Percentiles rank a stretch among this genome's conserved stretches.
phyloP scores from a whole-genome alignment of 2,888 invertebrate genomes.

The Mechanitis mazaeus region DNA sequence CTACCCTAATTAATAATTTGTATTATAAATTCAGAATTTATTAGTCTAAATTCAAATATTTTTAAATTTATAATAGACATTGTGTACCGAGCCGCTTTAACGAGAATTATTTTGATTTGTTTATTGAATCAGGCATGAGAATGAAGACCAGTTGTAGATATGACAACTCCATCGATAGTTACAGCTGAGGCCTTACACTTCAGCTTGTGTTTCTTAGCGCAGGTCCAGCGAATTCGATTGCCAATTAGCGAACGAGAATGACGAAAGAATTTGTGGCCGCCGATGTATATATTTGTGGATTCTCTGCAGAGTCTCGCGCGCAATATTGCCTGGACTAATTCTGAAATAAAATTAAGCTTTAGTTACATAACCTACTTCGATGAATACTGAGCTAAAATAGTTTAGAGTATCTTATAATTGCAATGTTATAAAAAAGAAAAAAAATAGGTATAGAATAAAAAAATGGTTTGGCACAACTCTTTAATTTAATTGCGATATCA shows the following conservation, averaged over 20 bases:
- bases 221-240: conserved; percentile 65
- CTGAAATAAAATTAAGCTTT: conserved; percentile 30
- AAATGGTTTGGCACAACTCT: too few relatives aligned
- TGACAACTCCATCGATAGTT: conserved; percentile 57
- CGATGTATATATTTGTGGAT: conserved; percentile 57
- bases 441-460: too few relatives aligned
- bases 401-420: too few relatives aligned
- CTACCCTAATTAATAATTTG: too few relatives aligned
- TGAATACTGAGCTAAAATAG: background rate
- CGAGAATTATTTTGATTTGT: background rate
- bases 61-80: conserved; percentile 4
- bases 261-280: conserved; percentile 63
- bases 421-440: too few relatives aligned
- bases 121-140: conserved; percentile 39
- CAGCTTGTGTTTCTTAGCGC: conserved; percentile 63
- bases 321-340: conserved; percentile 52
- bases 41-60: background rate
- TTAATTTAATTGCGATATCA: too few relatives aligned
- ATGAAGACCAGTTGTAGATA: conserved; percentile 57
- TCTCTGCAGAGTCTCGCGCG: conserved; percentile 50
- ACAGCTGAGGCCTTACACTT: conserved; percentile 65
- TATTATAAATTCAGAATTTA: too few relatives aligned
- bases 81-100: background rate
- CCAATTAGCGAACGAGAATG: conserved; percentile 63
- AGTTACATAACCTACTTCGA: too few relatives aligned